Evolutionary conservation across 2,888 invertebrate genomes (phyloP).

Genomic region (Hypselothyrea guttata): DNA sequence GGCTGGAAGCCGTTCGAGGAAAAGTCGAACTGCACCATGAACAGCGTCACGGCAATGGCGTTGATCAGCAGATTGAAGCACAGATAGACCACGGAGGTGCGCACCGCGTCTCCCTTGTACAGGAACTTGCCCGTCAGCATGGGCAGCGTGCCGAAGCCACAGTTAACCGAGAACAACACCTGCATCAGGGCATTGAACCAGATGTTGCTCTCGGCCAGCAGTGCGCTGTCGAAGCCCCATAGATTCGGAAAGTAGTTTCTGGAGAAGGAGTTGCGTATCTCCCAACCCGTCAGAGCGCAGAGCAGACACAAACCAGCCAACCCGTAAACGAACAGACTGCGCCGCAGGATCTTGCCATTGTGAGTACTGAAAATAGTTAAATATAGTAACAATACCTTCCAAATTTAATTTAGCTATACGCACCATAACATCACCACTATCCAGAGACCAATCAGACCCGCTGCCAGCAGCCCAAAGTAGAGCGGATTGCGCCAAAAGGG

Average conservation of each 20-base stretch:
- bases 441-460: conserved; percentile 81
- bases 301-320: conserved; percentile 77
- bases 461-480: conserved; percentile 80
- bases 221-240: conserved; percentile 73
- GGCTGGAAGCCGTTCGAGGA: conserved; percentile 69
- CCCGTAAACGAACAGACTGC: conserved; percentile 80
- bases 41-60: conserved; percentile 81
- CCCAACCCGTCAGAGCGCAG: conserved; percentile 80
- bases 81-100: conserved; percentile 82
- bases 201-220: conserved; percentile 77
- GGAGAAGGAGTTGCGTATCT: conserved; percentile 79
- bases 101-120: conserved; percentile 82
- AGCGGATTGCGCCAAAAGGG: conserved; percentile 82
- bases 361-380: conserved; percentile 76
- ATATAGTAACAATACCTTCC: not conserved
- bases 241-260: conserved; percentile 79
- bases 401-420: conserved; percentile 8
- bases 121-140: conserved; percentile 82
- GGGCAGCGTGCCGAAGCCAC: conserved; percentile 81
- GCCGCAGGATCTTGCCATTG: conserved; percentile 80
- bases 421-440: conserved; percentile 81
- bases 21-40: conserved; percentile 81
- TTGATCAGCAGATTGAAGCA: conserved; percentile 82
- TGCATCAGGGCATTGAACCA: conserved; percentile 83
- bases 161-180: conserved; percentile 81